Percentiles rank a stretch among this genome's conserved stretches.
Conservation (phyloP, 1,140 invertebrate genomes). For the Delia radicum region DNA sequence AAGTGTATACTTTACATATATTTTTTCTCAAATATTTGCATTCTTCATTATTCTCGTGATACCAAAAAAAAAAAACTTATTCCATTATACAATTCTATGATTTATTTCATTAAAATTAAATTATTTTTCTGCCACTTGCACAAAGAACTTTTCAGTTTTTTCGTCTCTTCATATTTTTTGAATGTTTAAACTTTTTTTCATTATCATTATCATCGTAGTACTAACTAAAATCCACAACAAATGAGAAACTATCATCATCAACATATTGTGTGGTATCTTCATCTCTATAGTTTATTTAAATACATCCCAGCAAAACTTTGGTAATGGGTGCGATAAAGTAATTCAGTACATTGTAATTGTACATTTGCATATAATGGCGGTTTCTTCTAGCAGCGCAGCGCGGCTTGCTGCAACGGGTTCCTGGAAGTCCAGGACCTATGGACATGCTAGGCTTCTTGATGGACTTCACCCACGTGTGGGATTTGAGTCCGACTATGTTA, state of each 20-base stretch:
- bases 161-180: background rate
- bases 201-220: background rate
- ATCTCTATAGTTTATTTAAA: too few species aligned
- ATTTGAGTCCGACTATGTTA: too few species aligned
- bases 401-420: too few species aligned
- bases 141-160: background rate
- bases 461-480: too few species aligned
- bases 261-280: background rate
- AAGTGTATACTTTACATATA: background rate
- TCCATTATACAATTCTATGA: background rate
- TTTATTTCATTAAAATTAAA: conserved; percentile 5
- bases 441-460: too few species aligned
- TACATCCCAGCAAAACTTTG: too few species aligned
- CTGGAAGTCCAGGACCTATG: too few species aligned
- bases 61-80: background rate
- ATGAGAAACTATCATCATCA: background rate
- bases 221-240: background rate
- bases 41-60: background rate
- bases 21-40: background rate
- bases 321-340: too few species aligned
- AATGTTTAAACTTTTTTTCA: background rate
- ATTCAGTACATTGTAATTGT: background rate
- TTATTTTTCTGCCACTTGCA: conserved; percentile 1
- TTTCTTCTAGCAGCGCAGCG: too few species aligned
- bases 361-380: too few species aligned